phyloP scores from a whole-genome alignment of 1,140 invertebrate species.

The Bombus impatiens region DNA sequence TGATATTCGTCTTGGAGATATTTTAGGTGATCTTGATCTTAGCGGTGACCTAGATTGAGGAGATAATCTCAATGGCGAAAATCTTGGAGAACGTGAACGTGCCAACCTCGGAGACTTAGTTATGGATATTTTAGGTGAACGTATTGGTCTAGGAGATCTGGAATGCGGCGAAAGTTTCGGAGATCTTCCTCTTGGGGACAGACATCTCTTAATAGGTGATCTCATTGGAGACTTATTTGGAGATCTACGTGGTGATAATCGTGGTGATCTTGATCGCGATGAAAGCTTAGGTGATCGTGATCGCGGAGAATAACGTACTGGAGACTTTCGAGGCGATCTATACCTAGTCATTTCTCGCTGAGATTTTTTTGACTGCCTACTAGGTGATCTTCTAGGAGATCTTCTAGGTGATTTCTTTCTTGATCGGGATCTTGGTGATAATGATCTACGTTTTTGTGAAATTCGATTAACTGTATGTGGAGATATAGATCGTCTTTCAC shows the following conservation, averaged over 20 bases:
- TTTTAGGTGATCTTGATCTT: constrained; percentile 61
- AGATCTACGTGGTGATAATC: constrained; percentile 61
- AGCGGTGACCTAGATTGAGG: constrained; percentile 54
- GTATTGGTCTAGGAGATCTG: constrained; percentile 51
- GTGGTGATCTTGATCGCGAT: constrained; percentile 64
- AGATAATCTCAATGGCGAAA: constrained; percentile 52
- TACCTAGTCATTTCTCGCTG: constrained; percentile 63
- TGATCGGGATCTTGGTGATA: constrained; percentile 71
- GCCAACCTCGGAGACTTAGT: constrained; percentile 58
- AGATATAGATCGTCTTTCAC: constrained; percentile 65
- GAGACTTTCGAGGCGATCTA: constrained; percentile 70
- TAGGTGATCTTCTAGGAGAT: constrained; percentile 73
- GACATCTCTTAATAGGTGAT: constrained; percentile 56
- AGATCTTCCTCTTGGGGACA: constrained; percentile 65
- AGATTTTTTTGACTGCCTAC: constrained; percentile 63
- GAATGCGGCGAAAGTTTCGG: constrained; percentile 59
- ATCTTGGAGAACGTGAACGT: constrained; percentile 62
- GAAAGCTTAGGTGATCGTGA: constrained; percentile 64
- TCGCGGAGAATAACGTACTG: constrained; percentile 69
- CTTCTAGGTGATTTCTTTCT: constrained; percentile 71
- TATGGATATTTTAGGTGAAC: constrained; percentile 55
- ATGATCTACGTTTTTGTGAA: constrained; percentile 63
- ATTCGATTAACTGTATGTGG: constrained; percentile 55
- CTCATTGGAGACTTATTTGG: constrained; percentile 67
- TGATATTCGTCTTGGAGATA: constrained; percentile 61